Conservation (phyloP, 2,113 vertebrate species). For the Carlito syrichta region DNA sequence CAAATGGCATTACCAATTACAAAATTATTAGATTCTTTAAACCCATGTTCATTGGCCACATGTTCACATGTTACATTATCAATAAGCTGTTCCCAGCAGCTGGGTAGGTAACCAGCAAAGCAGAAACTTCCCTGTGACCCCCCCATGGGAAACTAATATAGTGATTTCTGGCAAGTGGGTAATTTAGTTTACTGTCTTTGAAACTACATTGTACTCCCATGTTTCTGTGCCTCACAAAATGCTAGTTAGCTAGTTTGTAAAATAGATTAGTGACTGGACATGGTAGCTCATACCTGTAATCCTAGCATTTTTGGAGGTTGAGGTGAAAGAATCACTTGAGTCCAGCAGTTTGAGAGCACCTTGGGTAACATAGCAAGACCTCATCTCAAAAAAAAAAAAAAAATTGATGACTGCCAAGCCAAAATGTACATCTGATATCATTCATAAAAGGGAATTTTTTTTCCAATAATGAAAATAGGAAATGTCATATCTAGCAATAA, state of each 20-base stretch:
- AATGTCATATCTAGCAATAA: conserved; percentile 6
- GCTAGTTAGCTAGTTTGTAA: conserved; percentile 22
- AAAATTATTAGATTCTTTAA: conserved; percentile 68
- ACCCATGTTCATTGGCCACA: conserved; percentile 53
- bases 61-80: conserved; percentile 24
- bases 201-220: not conserved
- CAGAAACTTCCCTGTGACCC: not conserved
- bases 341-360: too few relatives aligned
- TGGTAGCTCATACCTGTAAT: too few relatives aligned
- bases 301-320: too few relatives aligned
- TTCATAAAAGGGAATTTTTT: not conserved
- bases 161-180: not conserved
- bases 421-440: not conserved
- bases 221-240: not conserved
- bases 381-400: too few relatives aligned
- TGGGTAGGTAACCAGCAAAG: not conserved
- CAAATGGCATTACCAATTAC: conserved; percentile 69
- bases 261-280: not conserved
- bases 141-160: not conserved
- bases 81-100: conserved; percentile 34
- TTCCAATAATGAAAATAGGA: conserved; percentile 34
- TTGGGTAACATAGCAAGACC: too few relatives aligned
- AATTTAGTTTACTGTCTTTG: conserved; percentile 43
- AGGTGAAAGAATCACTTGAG: too few relatives aligned
- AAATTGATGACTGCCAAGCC: too few relatives aligned